Conservation (phyloP, 2,113 vertebrate species). For the Progne subis region DNA sequence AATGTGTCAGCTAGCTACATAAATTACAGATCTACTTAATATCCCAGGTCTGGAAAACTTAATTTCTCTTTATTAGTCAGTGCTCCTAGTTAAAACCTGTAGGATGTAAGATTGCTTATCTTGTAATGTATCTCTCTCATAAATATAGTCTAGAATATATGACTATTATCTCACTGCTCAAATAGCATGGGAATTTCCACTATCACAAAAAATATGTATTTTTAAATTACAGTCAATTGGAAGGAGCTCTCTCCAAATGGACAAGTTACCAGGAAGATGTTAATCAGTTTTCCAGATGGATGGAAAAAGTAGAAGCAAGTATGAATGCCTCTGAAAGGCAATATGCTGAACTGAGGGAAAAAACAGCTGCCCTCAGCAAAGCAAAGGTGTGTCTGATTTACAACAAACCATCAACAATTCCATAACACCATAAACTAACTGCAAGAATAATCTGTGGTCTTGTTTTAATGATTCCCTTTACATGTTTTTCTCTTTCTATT, state of each 20-base stretch:
- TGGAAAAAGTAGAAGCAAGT: conserved; percentile 87
- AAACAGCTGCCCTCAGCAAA: conserved; percentile 87
- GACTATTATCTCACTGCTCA: background rate
- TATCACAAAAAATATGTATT: background rate
- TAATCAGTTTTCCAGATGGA: conserved; percentile 90
- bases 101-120: background rate
- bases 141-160: background rate
- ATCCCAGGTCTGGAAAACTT: background rate
- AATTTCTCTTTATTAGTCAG: background rate
- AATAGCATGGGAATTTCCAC: background rate
- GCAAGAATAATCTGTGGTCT: background rate
- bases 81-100: background rate
- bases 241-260: conserved; percentile 95
- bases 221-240: conserved; percentile 86
- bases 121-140: background rate
- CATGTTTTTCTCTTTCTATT: background rate
- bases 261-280: conserved; percentile 97
- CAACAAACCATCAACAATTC: background rate
- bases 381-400: conserved; percentile 82
- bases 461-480: background rate
- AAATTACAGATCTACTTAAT: background rate
- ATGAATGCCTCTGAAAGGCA: conserved; percentile 83
- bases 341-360: conserved; percentile 89
- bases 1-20: background rate
- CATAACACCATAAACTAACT: background rate